Conservation (phyloP, 2,113 vertebrate genomes). For the Poicephalus meyeri region DNA sequence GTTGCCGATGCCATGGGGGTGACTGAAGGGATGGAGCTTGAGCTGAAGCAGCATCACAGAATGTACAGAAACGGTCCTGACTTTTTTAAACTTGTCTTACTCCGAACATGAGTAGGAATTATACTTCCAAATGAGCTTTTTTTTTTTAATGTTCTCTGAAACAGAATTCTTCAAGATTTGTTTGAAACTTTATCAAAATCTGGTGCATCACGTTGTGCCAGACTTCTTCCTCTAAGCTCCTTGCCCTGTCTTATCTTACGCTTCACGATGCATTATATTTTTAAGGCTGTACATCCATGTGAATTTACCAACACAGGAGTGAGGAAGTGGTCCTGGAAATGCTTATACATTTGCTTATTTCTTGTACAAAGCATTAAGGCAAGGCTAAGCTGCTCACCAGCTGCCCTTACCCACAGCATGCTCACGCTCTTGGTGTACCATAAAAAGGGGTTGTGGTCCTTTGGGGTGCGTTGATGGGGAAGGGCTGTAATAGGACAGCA, state of each 20-base stretch:
- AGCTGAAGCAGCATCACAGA: background rate
- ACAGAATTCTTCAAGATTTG: background rate
- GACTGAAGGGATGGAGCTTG: background rate
- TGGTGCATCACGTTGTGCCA: background rate
- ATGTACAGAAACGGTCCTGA: background rate
- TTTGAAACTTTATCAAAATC: background rate
- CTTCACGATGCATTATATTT: background rate
- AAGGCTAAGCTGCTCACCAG: background rate
- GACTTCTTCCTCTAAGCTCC: background rate
- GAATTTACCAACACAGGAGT: background rate
- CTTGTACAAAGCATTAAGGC: background rate
- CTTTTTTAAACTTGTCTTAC: background rate
- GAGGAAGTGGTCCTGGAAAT: background rate
- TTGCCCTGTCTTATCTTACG: accelerated
- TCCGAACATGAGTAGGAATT: background rate
- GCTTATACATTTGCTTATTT: background rate
- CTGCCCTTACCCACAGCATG: accelerated
- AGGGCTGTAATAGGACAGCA: background rate
- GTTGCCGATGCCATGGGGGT: accelerated
- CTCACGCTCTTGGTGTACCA: accelerated
- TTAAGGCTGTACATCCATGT: background rate
- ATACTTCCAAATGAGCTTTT: background rate
- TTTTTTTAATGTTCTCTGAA: background rate
- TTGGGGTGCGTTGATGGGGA: background rate
- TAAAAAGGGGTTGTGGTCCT: background rate